phyloP scores from a whole-genome alignment of 2,797 vertebrate genomes.

The Atherinosoma microstoma region DNA sequence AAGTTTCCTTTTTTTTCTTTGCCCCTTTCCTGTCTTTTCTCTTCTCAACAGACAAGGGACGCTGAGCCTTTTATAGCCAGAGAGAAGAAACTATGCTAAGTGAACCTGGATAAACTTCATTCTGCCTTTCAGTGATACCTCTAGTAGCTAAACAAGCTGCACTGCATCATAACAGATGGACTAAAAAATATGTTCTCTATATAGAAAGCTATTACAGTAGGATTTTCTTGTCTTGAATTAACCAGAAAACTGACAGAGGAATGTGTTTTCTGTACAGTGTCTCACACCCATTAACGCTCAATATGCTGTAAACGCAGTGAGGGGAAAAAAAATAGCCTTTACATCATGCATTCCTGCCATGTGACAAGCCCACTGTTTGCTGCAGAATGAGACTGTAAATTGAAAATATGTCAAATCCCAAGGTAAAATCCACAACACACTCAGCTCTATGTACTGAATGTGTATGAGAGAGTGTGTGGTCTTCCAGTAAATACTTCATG shows the following conservation, averaged over 20 bases:
- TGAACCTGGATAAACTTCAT: constrained; percentile 62
- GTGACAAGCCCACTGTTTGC: constrained; percentile 69
- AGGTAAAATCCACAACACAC: constrained; percentile 57
- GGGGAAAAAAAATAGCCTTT: constrained; percentile 20
- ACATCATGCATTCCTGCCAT: constrained; percentile 46
- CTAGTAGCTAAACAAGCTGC: constrained; percentile 38
- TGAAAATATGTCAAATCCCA: constrained; percentile 72
- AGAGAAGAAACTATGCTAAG: constrained; percentile 43
- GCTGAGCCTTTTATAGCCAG: constrained; percentile 54
- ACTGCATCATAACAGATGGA: constrained; percentile 22
- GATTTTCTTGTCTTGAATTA: constrained; percentile 13
- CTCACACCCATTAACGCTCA: constrained; percentile 18
- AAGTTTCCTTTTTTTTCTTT: constrained; percentile 39
- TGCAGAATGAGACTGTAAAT: constrained; percentile 69
- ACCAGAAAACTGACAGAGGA: constrained; percentile 10
- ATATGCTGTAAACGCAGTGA: constrained; percentile 10
- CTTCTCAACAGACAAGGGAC: constrained; percentile 35
- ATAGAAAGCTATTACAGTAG: background rate
- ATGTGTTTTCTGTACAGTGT: constrained; percentile 13
- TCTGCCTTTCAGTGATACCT: constrained; percentile 41
- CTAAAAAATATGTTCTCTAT: constrained; percentile 18
- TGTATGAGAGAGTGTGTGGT: constrained; percentile 19
- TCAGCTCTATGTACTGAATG: constrained; percentile 31
- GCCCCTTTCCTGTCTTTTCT: constrained; percentile 23
- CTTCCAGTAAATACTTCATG: constrained; percentile 66